A percentile compares a stretch with the other conserved stretches of the same genome.
These are phyloP conservation scores for Pararge aegeria DNA, from an alignment of 1,140 invertebrate genomes.

Conservation along the genomic window DNA sequence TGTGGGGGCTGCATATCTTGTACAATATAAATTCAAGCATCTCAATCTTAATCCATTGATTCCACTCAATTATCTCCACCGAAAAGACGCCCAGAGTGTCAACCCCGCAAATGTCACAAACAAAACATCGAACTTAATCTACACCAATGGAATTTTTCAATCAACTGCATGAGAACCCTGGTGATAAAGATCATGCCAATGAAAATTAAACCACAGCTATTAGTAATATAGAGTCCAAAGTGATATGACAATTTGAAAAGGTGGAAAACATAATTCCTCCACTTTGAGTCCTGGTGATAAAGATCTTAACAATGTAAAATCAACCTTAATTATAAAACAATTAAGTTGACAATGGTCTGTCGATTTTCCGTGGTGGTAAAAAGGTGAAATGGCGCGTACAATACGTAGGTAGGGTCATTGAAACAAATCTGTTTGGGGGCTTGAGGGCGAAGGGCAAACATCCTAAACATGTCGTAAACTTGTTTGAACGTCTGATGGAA, in stretches of 20 bases:
- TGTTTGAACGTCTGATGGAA: conserved; percentile 14
- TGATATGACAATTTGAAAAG: conserved; percentile 11
- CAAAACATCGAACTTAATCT: conserved; percentile 52
- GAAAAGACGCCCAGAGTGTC: conserved; percentile 41
- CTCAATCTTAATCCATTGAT: conserved; percentile 5
- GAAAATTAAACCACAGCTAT: conserved; percentile 21
- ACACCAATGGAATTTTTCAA: conserved; percentile 63
- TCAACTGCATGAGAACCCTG: conserved; percentile 52
- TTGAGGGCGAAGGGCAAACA: conserved; percentile 47
- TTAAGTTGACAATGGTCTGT: conserved; percentile 21
- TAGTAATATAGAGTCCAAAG: conserved; percentile 11
- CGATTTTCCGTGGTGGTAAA: conserved; percentile 34
- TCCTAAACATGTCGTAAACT: conserved; percentile 22
- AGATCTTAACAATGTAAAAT: conserved; percentile 36
- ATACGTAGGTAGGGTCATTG: conserved; percentile 48
- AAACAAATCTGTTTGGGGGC: conserved; percentile 59
- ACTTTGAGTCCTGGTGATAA: conserved; percentile 49
- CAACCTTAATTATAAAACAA: conserved; percentile 1
- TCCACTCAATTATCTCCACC: conserved; percentile 26
- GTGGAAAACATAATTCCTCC: conserved; percentile 40
- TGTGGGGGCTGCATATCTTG: too few relatives aligned
- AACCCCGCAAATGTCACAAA: conserved; percentile 52
- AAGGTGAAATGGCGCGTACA: conserved; percentile 60
- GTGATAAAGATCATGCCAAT: conserved; percentile 46
- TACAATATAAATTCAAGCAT: too few relatives aligned